Percentiles rank a stretch among this genome's conserved stretches.
Conservation (phyloP, 2,888 invertebrate genomes). For the Stenodera caucasica region DNA sequence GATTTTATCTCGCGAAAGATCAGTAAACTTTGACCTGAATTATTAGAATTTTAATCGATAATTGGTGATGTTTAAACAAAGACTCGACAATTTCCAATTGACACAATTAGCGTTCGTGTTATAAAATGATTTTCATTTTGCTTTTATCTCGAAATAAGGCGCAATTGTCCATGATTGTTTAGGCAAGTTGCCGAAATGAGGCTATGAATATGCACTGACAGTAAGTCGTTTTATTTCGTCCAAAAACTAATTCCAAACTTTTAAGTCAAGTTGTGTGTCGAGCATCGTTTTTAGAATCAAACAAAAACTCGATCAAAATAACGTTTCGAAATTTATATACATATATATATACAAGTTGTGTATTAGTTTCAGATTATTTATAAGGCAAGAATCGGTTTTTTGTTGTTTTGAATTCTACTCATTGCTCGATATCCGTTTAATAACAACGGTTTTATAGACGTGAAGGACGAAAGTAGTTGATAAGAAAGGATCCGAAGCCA, state of each 20-base stretch:
- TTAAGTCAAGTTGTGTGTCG: neutral
- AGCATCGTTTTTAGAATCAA: too few species aligned
- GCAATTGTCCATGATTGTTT: neutral
- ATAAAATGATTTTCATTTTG: too few species aligned
- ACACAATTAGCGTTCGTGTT: too few species aligned
- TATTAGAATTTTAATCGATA: neutral
- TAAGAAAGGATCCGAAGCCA: neutral
- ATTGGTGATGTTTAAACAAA: neutral
- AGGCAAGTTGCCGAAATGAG: neutral
- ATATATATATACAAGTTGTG: too few species aligned
- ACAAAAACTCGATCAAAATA: too few species aligned
- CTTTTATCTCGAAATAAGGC: neutral
- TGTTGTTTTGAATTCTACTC: neutral
- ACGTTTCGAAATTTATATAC: too few species aligned
- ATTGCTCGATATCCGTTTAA: neutral
- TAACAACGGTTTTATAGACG: neutral
- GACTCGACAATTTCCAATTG: neutral
- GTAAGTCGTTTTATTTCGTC: neutral
- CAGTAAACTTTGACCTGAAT: neutral
- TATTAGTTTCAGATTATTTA: neutral
- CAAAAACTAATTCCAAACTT: conserved; percentile 1
- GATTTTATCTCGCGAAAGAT: neutral
- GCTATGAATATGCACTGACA: conserved; percentile 7
- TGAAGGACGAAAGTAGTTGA: neutral
- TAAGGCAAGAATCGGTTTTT: too few species aligned